These are phyloP conservation scores for Drosophila cyrtoloma DNA, from an alignment of 2,888 invertebrate species.

Conservation along the genomic window DNA sequence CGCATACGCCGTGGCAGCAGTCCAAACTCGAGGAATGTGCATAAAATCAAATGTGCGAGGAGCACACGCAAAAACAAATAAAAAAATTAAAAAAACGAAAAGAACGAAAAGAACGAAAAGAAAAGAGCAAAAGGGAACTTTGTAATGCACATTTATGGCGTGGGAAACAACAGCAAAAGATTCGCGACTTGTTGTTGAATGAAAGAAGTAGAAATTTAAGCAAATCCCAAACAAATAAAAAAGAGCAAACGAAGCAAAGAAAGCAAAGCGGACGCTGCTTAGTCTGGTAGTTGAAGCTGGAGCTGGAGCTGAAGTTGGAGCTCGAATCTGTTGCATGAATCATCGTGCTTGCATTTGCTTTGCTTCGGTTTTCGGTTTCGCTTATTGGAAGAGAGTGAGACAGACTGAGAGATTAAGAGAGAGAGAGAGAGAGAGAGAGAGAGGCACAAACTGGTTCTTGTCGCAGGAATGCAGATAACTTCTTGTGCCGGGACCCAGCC, in stretches of 20 bases:
- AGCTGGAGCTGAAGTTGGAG: constrained; percentile 38
- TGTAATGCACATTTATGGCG: constrained; percentile 65
- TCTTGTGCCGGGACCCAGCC: constrained; percentile 43
- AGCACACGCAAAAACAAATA: constrained; percentile 4
- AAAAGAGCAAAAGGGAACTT: neutral
- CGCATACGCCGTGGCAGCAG: constrained; percentile 70
- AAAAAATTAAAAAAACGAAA: neutral
- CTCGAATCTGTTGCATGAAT: constrained; percentile 59
- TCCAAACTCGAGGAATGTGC: constrained; percentile 56
- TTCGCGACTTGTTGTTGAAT: constrained; percentile 62
- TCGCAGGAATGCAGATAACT: constrained; percentile 75
- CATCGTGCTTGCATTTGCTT: constrained; percentile 63
- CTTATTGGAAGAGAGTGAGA: neutral
- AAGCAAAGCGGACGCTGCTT: constrained; percentile 63
- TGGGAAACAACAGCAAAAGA: constrained; percentile 68
- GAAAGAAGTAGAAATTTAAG: constrained; percentile 57
- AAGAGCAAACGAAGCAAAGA: constrained; percentile 15
- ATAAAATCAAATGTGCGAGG: constrained; percentile 48
- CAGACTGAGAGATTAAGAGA: neutral
- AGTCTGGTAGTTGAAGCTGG: constrained; percentile 64
- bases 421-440: constrained; percentile 11
- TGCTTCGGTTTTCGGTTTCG: constrained; percentile 17
- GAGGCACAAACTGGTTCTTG: constrained; percentile 66
- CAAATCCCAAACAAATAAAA: constrained; percentile 17
- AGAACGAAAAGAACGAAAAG: neutral